Conservation (phyloP, 2,797 vertebrate species). For the Artibeus lituratus region DNA sequence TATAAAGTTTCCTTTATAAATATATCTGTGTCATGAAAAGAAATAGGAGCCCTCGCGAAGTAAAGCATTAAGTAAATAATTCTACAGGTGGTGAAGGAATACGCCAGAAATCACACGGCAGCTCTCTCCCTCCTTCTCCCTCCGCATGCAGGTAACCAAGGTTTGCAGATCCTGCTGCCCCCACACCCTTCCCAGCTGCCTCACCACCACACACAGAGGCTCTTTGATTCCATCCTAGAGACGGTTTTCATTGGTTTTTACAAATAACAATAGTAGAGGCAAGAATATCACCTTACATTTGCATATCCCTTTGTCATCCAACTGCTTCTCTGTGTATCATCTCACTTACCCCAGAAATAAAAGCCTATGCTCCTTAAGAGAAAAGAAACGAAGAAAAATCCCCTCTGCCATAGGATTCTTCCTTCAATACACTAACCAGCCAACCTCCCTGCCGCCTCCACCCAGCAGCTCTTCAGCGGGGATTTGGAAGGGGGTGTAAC, state of each 20-base stretch:
- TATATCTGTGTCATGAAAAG: constrained; percentile 34
- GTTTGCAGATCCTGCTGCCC: neutral
- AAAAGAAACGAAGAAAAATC: neutral
- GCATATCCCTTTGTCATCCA: constrained; percentile 44
- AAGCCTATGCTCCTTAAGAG: neutral
- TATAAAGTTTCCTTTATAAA: constrained; percentile 18
- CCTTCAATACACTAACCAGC: neutral
- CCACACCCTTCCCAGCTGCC: neutral
- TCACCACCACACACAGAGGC: too few species aligned
- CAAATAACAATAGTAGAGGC: constrained; percentile 13
- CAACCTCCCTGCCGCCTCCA: neutral
- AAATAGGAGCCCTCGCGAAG: constrained; percentile 22
- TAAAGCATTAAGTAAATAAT: constrained; percentile 34
- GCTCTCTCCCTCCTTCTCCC: neutral
- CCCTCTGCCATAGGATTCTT: neutral
- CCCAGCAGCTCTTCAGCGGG: neutral
- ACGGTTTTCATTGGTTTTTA: constrained; percentile 28
- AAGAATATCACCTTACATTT: constrained; percentile 52
- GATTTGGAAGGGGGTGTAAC: neutral
- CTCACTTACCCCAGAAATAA: constrained; percentile 44
- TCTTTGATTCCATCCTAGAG: neutral
- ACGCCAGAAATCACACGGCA: neutral
- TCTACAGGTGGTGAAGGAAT: constrained; percentile 20
- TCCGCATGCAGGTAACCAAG: neutral
- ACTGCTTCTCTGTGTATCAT: constrained; percentile 14